Conservation (phyloP, 2,888 invertebrate genomes). For the Lasioglossum pauxillum region DNA sequence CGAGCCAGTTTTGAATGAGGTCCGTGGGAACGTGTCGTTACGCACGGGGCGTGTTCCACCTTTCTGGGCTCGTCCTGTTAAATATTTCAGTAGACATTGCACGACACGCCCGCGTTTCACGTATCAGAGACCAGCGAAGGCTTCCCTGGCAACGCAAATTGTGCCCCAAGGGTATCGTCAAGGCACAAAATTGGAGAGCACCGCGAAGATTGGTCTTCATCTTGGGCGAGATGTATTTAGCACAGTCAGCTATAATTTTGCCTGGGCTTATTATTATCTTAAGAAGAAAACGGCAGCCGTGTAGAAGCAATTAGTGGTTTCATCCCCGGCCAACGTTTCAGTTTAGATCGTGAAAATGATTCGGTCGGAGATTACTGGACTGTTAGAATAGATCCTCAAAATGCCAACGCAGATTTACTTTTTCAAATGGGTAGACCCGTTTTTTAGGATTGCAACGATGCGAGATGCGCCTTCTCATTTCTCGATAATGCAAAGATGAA, state of each 20-base stretch:
- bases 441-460: too few species aligned
- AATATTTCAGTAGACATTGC: conserved; percentile 61
- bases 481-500: too few species aligned
- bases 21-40: not conserved
- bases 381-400: not conserved
- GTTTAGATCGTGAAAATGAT: conserved; percentile 23
- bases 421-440: not conserved
- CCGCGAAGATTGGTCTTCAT: conserved; percentile 69
- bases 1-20: not conserved
- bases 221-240: conserved; percentile 61
- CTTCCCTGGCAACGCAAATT: conserved; percentile 72
- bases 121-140: conserved; percentile 40
- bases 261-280: conserved; percentile 62
- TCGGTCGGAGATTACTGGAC: conserved; percentile 19
- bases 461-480: too few species aligned
- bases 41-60: conserved; percentile 20
- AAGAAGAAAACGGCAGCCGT: conserved; percentile 43
- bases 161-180: conserved; percentile 70
- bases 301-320: conserved; percentile 57
- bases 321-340: conserved; percentile 31
- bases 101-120: conserved; percentile 40
- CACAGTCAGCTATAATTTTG: conserved; percentile 56
- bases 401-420: not conserved
- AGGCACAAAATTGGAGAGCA: conserved; percentile 72
- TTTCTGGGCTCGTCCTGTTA: conserved; percentile 43